phyloP scores from a whole-genome alignment of 2,797 vertebrate genomes.

The Chelidonichthys spinosus region DNA sequence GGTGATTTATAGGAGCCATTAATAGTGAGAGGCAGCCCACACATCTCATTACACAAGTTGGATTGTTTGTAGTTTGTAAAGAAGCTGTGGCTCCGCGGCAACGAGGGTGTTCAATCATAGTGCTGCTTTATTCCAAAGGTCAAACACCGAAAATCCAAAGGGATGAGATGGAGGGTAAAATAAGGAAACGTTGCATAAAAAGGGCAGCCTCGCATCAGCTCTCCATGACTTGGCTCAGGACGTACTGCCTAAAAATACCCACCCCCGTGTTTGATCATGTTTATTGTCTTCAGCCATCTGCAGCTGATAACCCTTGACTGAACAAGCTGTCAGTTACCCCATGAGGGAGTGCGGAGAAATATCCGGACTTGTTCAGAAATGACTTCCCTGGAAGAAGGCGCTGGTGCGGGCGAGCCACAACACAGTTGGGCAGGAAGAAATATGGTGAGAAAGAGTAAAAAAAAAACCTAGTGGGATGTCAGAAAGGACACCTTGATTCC shows the following conservation, averaged over 20 bases:
- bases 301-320: slow-evolving; percentile 80
- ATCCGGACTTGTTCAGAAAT: slow-evolving; percentile 58
- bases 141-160: slow-evolving; percentile 28
- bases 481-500: slow-evolving; percentile 13
- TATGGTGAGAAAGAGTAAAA: neutral
- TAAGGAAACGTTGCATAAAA: slow-evolving; percentile 1
- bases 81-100: slow-evolving; percentile 27
- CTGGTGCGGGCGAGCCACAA: neutral
- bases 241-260: slow-evolving; percentile 54
- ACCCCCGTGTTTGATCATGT: slow-evolving; percentile 80
- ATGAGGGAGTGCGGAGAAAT: slow-evolving; percentile 62
- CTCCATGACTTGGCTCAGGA: slow-evolving; percentile 53
- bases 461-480: slow-evolving; percentile 17
- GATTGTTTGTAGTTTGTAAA: slow-evolving; percentile 53
- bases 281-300: slow-evolving; percentile 84
- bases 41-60: slow-evolving; percentile 71
- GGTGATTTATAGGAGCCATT: slow-evolving; percentile 79
- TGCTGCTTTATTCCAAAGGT: slow-evolving; percentile 39
- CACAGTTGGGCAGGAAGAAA: neutral
- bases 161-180: slow-evolving; percentile 2
- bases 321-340: slow-evolving; percentile 78
- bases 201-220: neutral
- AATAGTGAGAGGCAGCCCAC: slow-evolving; percentile 62
- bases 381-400: slow-evolving; percentile 37
- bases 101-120: slow-evolving; percentile 44